Evolutionary conservation across 2,113 vertebrate genomes (phyloP).

Genomic region (Corythornis vintsioides): DNA sequence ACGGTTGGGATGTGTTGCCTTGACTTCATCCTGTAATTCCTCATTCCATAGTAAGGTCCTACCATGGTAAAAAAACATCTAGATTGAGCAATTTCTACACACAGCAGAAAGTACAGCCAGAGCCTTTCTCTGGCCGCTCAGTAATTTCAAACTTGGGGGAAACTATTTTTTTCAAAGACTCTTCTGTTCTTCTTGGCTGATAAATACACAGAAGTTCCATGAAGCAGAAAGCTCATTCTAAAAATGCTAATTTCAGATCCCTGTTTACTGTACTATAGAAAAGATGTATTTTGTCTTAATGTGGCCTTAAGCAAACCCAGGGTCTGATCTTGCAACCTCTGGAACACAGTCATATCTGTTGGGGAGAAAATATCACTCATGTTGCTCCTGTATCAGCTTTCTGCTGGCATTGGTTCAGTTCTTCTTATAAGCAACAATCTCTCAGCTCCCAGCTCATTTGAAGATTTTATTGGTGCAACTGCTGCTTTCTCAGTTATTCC

Average conservation of each 20-base stretch:
- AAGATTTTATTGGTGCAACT: constrained; percentile 17
- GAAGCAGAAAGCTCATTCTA: background rate
- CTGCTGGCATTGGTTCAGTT: background rate
- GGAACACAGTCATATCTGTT: constrained; percentile 39
- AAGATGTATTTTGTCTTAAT: constrained; percentile 28
- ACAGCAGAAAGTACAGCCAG: background rate
- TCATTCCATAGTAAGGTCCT: background rate
- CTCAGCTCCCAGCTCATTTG: background rate
- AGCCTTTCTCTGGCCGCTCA: background rate
- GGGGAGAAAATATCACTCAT: constrained; percentile 12
- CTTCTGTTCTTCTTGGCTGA: background rate
- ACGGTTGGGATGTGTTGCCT: background rate
- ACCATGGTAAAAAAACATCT: background rate
- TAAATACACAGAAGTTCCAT: background rate
- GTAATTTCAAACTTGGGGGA: background rate
- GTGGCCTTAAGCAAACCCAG: constrained; percentile 22
- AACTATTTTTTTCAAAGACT: constrained; percentile 4
- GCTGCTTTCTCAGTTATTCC: constrained; percentile 43
- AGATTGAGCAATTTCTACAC: background rate
- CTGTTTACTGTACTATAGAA: constrained; percentile 25
- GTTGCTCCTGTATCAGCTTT: constrained; percentile 44
- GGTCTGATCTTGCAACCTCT: constrained; percentile 29
- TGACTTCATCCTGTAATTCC: constrained; percentile 1
- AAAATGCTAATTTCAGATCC: background rate
- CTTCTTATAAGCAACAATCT: constrained; percentile 22